Evolutionary conservation across 2,113 vertebrate species (phyloP).

Genomic region (Conger conger): DNA sequence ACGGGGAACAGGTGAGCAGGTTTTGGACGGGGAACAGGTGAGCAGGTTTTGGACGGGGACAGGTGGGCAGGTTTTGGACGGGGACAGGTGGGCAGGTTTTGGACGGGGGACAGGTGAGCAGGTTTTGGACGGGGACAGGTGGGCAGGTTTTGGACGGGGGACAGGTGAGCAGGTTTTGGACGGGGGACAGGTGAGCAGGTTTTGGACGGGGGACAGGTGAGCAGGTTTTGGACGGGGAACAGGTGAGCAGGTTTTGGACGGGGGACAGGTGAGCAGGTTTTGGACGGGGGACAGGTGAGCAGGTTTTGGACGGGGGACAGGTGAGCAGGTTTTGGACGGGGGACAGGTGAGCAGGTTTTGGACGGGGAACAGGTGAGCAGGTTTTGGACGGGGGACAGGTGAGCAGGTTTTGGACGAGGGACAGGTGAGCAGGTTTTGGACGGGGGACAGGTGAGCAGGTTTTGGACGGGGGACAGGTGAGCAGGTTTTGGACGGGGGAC

Average conservation of each 20-base stretch:
- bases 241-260: background rate
- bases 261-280: background rate
- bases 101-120: background rate
- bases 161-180: background rate
- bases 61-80: background rate
- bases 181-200: background rate
- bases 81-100: background rate
- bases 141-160: background rate
- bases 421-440: background rate
- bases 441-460: background rate
- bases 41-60: no score
- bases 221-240: no score
- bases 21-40: background rate
- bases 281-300: no score
- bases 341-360: background rate
- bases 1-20: no score
- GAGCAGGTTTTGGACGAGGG: background rate
- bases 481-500: background rate
- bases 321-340: no score
- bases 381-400: no score
- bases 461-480: background rate
- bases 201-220: background rate
- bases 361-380: background rate
- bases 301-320: background rate
- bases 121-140: no score